Conservation (phyloP, 2,797 vertebrate species). For the Champsocephalus gunnari region DNA sequence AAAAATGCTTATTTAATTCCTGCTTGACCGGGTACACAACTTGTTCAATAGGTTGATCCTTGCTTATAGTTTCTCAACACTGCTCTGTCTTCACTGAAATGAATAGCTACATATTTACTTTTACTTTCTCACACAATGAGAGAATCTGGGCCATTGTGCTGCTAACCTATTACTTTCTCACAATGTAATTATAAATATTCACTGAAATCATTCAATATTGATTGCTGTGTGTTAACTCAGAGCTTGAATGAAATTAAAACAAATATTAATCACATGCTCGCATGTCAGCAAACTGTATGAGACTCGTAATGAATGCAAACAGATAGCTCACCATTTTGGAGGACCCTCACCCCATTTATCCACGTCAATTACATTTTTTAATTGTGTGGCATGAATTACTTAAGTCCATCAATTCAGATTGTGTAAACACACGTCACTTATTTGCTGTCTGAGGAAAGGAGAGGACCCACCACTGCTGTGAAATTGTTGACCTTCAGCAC, state of each 20-base stretch:
- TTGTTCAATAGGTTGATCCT: slow-evolving; percentile 4
- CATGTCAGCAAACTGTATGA: slow-evolving; percentile 76
- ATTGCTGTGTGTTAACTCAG: slow-evolving; percentile 78
- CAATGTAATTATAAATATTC: slow-evolving; percentile 81
- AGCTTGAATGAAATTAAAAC: slow-evolving; percentile 82
- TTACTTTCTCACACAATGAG: slow-evolving; percentile 23
- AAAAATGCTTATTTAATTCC: slow-evolving; percentile 4
- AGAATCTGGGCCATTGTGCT: slow-evolving; percentile 61
- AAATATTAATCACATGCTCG: slow-evolving; percentile 82
- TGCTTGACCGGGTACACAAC: neutral
- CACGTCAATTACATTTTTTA: slow-evolving; percentile 72
- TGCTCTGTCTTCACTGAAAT: slow-evolving; percentile 12
- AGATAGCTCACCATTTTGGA: slow-evolving; percentile 49
- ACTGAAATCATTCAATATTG: slow-evolving; percentile 84
- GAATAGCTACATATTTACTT: slow-evolving; percentile 42
- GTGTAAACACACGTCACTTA: slow-evolving; percentile 38
- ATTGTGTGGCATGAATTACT: slow-evolving; percentile 48
- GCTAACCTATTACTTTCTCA: slow-evolving; percentile 67
- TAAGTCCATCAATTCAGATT: slow-evolving; percentile 60
- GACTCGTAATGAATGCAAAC: slow-evolving; percentile 59
- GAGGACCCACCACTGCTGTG: slow-evolving; percentile 27
- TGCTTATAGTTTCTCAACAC: neutral
- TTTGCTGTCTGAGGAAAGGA: slow-evolving; percentile 37
- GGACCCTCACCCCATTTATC: slow-evolving; percentile 62
- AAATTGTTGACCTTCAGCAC: slow-evolving; percentile 66